Percentiles rank a stretch among this genome's conserved stretches.
Conservation (phyloP, 2,113 vertebrate species). For the Ranitomeya variabilis region DNA sequence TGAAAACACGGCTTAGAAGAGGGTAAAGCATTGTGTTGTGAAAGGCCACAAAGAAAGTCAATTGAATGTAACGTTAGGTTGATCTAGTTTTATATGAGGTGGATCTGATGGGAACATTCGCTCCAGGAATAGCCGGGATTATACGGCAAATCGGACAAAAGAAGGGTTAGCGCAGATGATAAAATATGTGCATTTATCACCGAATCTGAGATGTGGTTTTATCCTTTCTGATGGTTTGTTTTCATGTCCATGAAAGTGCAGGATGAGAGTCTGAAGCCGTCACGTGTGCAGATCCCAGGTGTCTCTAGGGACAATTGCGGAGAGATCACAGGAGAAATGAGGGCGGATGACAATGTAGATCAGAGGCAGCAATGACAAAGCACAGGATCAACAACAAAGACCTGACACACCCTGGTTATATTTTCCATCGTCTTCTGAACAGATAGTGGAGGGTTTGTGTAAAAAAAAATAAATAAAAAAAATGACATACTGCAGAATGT, state of each 20-base stretch:
- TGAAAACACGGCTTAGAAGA: neutral
- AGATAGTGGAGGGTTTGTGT: neutral
- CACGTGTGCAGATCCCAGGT: slow-evolving; percentile 38
- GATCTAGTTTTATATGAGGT: neutral
- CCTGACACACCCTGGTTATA: slow-evolving; percentile 18
- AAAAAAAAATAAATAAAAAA: neutral
- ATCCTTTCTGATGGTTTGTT: neutral
- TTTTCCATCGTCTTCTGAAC: neutral
- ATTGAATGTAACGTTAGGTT: slow-evolving; percentile 13
- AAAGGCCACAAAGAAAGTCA: slow-evolving; percentile 6
- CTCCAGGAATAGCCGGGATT: neutral
- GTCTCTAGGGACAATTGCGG: slow-evolving; percentile 28
- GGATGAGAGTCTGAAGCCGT: neutral
- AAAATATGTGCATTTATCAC: neutral
- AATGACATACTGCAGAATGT: neutral
- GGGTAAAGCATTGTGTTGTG: neutral
- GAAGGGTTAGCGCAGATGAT: neutral
- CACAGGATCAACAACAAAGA: slow-evolving; percentile 26
- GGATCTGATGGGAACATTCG: neutral
- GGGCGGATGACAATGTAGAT: slow-evolving; percentile 20
- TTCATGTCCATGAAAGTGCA: slow-evolving; percentile 20
- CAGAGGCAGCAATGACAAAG: slow-evolving; percentile 28
- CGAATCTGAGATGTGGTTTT: neutral
- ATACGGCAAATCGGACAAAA: neutral
- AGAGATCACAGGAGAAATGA: slow-evolving; percentile 41